These are phyloP conservation scores for Australoheros scitulus DNA, from an alignment of 2,113 vertebrate species.

Conservation along the genomic window DNA sequence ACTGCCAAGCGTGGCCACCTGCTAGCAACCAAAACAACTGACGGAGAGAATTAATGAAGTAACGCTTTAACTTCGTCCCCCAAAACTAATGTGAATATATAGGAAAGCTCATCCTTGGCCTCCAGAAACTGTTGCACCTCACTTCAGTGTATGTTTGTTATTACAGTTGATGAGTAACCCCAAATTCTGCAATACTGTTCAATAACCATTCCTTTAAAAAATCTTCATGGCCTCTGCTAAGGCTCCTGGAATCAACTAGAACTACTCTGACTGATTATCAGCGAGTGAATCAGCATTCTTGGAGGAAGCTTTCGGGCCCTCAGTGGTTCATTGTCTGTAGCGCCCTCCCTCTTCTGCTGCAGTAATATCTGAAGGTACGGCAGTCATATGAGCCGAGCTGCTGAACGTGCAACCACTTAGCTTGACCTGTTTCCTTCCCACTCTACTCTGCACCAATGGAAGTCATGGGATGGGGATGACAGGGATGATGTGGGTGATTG, in stretches of 20 bases:
- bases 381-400: conserved; percentile 71
- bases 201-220: not conserved
- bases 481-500: conserved; percentile 55
- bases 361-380: conserved; percentile 71
- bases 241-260: not conserved
- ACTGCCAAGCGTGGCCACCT: too few relatives aligned
- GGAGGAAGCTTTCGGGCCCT: conserved; percentile 13
- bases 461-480: conserved; percentile 72
- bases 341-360: conserved; percentile 8
- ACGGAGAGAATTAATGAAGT: not conserved
- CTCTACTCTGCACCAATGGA: conserved; percentile 45
- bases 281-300: conserved; percentile 45
- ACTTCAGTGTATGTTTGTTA: not conserved
- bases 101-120: not conserved
- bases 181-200: not conserved
- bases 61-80: not conserved
- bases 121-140: too few relatives aligned
- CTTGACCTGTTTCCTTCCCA: conserved; percentile 26
- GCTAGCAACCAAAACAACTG: not conserved
- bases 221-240: not conserved
- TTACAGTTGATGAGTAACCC: not conserved
- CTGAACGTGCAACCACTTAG: conserved; percentile 76
- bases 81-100: not conserved
- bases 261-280: conserved; percentile 9
- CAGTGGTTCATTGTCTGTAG: conserved; percentile 6